Conservation (phyloP, 2,113 vertebrate species). For the Genyomyrus donnyi region DNA sequence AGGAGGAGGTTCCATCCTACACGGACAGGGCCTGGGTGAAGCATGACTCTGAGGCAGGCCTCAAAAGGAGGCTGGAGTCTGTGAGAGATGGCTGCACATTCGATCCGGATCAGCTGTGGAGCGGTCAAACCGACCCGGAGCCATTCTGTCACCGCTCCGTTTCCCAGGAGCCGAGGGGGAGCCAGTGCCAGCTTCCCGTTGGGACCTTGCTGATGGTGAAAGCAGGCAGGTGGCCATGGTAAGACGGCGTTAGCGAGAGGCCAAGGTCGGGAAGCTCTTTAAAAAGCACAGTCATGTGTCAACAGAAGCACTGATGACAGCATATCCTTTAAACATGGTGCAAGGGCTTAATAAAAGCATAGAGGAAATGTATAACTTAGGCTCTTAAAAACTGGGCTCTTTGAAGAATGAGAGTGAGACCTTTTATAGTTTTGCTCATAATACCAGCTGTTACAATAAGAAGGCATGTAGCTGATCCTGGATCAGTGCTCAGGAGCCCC, state of each 20-base stretch:
- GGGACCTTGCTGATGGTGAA: conserved; percentile 51
- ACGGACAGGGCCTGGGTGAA: conserved; percentile 41
- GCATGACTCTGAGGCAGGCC: conserved; percentile 42
- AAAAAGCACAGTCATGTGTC: background rate
- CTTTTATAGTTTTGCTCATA: background rate
- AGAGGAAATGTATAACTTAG: background rate
- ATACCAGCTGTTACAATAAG: background rate
- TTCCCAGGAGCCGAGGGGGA: conserved; percentile 41
- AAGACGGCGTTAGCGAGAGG: conserved; percentile 16
- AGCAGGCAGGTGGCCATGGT: conserved; percentile 45
- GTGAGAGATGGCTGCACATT: conserved; percentile 29
- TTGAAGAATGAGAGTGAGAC: background rate
- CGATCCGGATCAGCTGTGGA: conserved; percentile 37
- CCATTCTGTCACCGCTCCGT: conserved; percentile 36
- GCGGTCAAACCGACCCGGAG: conserved; percentile 44
- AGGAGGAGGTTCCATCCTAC: background rate
- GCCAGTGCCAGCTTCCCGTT: conserved; percentile 46
- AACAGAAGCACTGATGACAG: background rate
- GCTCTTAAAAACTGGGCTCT: background rate
- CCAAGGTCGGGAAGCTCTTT: background rate
- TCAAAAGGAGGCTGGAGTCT: conserved; percentile 47
- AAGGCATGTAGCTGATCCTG: conserved; percentile 3
- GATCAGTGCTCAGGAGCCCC: background rate
- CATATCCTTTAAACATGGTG: background rate
- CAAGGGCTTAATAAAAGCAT: background rate